Base-by-base conservation (phyloP, 92 coral and sea anemone genomes). In the Parazoanthus atlanticus region DNA sequence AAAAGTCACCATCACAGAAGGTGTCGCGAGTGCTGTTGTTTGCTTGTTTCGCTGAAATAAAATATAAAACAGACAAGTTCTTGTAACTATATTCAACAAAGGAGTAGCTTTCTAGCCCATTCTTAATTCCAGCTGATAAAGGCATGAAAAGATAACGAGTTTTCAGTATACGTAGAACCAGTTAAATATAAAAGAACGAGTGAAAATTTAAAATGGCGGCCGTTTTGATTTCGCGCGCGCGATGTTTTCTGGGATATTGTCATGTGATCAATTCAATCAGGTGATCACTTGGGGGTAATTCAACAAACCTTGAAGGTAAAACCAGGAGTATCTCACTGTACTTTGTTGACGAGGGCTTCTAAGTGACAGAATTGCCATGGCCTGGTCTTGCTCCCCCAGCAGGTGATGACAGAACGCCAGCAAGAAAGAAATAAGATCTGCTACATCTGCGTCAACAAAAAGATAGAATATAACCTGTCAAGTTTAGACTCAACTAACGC, bases 221-320 rank as follows among this genome's bases (percentile, higher is more conserved):
- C 1, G 12, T 46, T 46, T 46, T 10, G 11, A 46, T 52, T 52
- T 52, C 58, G 21, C n/a, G 8, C 69, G 9, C 69, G 13, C 10
- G 26, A 11, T 11, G 17, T 13, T 52, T 0, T 52, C 21, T 15
- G 69, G 28, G 69, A 61, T 61, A 25, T 28, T 61, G 26, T 8
- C 69, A 61, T 61, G 6, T 61, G 69, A 61, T 61, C n/a, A 61
- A 25, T 61, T 23, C 28, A 21, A 5, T 21, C 69, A 21, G 21
- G 58, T 52, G 21, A 52, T 52, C 9, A 61, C 69, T 1, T 52
- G 58, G 21, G 69, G 69, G 28, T 19, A 21, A 23, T 23, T 61
- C 69, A 70, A 84, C 84, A 30, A 29, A 84, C 87, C 78, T 84
- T 84, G 64, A 84, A 84, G 87, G 54, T 84, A 84, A 11, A 70